phyloP scores from a whole-genome alignment of 2,888 invertebrate species.

The Yponomeuta cagnagella region DNA sequence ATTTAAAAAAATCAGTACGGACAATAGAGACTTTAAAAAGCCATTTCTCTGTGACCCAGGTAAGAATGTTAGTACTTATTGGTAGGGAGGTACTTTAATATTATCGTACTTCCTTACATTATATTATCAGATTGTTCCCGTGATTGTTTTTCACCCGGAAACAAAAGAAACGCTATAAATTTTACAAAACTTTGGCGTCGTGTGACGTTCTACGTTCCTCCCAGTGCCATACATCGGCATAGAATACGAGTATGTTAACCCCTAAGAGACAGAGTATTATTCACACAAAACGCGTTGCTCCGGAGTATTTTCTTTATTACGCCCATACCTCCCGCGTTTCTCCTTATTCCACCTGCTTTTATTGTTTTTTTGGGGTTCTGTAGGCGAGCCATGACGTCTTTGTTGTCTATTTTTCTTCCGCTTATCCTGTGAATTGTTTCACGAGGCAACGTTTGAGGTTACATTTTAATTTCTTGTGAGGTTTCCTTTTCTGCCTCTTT shows the following conservation, averaged over 20 bases:
- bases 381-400: not conserved
- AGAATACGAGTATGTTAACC: slow-evolving; percentile 4
- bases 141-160: not conserved
- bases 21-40: too few species aligned
- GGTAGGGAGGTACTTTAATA: too few species aligned
- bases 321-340: slow-evolving; percentile 40
- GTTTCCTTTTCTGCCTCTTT: not conserved
- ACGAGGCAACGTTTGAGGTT: not conserved
- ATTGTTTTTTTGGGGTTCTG: slow-evolving; percentile 31
- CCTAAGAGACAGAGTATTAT: slow-evolving; percentile 5
- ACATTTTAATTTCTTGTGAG: not conserved
- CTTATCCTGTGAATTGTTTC: not conserved
- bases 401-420: not conserved
- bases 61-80: too few species aligned
- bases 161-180: slow-evolving; percentile 4
- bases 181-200: not conserved
- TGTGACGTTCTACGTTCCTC: not conserved
- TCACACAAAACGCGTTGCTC: slow-evolving; percentile 40
- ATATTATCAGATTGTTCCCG: not conserved
- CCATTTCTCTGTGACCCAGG: too few species aligned
- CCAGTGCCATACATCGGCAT: slow-evolving; percentile 1
- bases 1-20: too few species aligned
- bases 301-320: slow-evolving; percentile 60
- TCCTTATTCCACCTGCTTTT: slow-evolving; percentile 50
- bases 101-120: not conserved